phyloP scores from a whole-genome alignment of 2,888 invertebrate species.

The Venusia cambrica region DNA sequence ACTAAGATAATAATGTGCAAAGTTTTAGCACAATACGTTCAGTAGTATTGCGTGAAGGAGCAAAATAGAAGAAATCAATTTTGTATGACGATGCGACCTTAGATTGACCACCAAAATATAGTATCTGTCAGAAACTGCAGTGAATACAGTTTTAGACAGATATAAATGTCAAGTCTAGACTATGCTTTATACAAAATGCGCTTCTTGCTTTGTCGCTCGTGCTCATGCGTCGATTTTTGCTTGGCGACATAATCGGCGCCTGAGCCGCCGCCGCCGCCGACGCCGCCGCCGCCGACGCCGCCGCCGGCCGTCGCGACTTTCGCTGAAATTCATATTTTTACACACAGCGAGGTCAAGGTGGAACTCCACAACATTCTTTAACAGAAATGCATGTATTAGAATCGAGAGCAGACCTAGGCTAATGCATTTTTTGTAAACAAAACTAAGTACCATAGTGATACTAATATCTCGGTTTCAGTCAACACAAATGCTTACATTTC shows the following conservation, averaged over 20 bases:
- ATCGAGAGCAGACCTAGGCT: no score
- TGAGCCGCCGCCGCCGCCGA: constrained; percentile 31
- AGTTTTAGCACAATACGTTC: no score
- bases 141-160: not conserved
- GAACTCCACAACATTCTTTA: constrained; percentile 6
- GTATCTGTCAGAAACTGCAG: no score
- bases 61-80: no score
- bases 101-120: no score
- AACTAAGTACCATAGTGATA: no score
- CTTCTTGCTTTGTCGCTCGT: constrained; percentile 53
- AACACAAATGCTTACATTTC: no score
- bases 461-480: no score
- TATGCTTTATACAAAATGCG: constrained; percentile 15
- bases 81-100: no score
- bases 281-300: constrained; percentile 22
- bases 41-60: no score
- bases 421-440: no score
- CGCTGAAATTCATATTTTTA: constrained; percentile 52
- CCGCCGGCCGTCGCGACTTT: constrained; percentile 30
- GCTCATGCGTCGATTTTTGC: constrained; percentile 53
- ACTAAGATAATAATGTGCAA: no score
- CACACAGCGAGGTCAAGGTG: constrained; percentile 63
- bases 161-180: constrained; percentile 7
- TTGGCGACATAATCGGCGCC: constrained; percentile 31
- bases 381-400: not conserved